These are phyloP conservation scores for Lamellibrachia satsuma DNA, from an alignment of 2,888 invertebrate genomes.

Conservation along the genomic window DNA sequence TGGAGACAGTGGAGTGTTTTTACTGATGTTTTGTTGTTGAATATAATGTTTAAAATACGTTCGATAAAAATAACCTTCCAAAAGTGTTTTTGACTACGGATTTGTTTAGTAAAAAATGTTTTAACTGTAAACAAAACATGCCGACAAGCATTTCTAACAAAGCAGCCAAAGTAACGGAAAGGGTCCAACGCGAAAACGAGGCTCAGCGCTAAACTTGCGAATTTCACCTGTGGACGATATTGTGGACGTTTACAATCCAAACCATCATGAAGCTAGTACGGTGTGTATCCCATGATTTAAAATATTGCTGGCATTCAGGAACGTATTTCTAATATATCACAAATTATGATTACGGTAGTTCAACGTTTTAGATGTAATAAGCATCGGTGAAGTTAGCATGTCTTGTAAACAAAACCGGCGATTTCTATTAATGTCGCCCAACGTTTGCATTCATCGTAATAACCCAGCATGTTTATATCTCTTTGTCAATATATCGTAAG, in stretches of 20 bases:
- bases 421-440: background rate
- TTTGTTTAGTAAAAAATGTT: too few species aligned
- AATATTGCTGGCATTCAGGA: background rate
- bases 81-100: too few species aligned
- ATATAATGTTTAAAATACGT: too few species aligned
- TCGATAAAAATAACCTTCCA: too few species aligned
- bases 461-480: background rate
- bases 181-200: background rate
- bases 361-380: background rate
- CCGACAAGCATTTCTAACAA: background rate
- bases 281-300: background rate
- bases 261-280: conserved; percentile 13
- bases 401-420: background rate
- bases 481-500: background rate
- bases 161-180: background rate
- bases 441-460: background rate
- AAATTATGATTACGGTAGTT: background rate
- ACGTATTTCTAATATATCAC: background rate
- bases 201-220: background rate
- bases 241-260: background rate
- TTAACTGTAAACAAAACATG: too few species aligned
- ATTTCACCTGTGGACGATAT: background rate
- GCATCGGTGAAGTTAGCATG: background rate
- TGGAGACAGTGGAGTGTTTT: too few species aligned
- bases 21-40: too few species aligned